A percentile compares a stretch with the other conserved stretches of the same genome.
These are phyloP conservation scores for Luperina nickerlii DNA, from an alignment of 2,888 invertebrate genomes.

Conservation along the genomic window DNA sequence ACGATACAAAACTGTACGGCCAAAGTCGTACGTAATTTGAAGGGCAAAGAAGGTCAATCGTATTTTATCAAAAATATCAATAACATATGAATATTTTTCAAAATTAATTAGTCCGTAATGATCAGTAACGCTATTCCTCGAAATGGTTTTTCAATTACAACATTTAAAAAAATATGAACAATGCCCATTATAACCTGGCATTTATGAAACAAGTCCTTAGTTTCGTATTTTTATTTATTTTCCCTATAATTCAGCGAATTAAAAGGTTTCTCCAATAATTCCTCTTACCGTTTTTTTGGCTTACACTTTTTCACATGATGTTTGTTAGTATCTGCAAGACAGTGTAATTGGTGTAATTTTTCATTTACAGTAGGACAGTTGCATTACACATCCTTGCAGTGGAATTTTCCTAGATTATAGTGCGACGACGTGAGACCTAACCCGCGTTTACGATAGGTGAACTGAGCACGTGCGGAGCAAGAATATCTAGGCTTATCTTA, in stretches of 20 bases:
- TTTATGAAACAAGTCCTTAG: neutral
- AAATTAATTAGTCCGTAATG: too few relatives aligned
- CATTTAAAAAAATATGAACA: too few relatives aligned
- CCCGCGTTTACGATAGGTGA: neutral
- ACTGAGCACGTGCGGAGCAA: neutral
- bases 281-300: neutral
- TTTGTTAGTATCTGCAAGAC: neutral
- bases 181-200: neutral
- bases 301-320: neutral
- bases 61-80: too few relatives aligned
- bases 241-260: neutral
- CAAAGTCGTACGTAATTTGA: too few relatives aligned
- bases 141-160: too few relatives aligned
- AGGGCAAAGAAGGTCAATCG: too few relatives aligned
- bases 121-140: too few relatives aligned
- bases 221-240: neutral
- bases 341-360: neutral
- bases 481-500: neutral
- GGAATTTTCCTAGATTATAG: neutral
- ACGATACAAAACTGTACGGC: too few relatives aligned
- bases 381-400: neutral
- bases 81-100: too few relatives aligned
- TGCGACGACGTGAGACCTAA: neutral
- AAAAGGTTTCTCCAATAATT: neutral
- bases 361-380: neutral